Evolutionary conservation across 1,140 invertebrate genomes (phyloP).

Genomic region (Drosophila serrata): DNA sequence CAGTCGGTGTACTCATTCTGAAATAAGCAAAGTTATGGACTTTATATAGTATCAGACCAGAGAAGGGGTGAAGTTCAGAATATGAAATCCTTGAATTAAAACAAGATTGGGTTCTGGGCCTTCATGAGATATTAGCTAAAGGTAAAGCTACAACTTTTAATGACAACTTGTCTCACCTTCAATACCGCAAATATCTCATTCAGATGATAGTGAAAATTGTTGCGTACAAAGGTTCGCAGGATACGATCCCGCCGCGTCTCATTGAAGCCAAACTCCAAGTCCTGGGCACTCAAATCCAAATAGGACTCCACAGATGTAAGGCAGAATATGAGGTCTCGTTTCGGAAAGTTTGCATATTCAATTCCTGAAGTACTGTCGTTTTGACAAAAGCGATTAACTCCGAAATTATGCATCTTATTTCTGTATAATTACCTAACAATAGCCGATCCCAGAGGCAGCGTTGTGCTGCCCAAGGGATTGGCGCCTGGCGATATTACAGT

Average conservation of each 20-base stretch:
- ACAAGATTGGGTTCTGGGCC: no score
- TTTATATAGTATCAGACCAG: neutral
- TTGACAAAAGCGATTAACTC: conserved; percentile 43
- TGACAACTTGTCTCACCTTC: conserved; percentile 85
- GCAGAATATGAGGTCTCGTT: conserved; percentile 91
- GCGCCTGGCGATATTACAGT: conserved; percentile 89
- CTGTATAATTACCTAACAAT: conserved; percentile 75
- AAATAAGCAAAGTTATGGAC: conserved; percentile 10
- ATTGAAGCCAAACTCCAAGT: conserved; percentile 94
- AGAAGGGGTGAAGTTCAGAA: neutral
- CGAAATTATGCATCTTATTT: neutral
- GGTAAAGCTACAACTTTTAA: neutral
- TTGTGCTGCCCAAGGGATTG: conserved; percentile 72
- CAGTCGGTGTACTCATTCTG: conserved; percentile 96
- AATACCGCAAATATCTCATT: conserved; percentile 96
- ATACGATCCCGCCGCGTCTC: conserved; percentile 93
- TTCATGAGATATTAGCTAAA: neutral
- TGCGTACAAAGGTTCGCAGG: conserved; percentile 94
- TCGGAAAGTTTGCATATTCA: conserved; percentile 93
- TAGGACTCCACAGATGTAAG: conserved; percentile 92
- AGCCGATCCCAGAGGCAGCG: conserved; percentile 81
- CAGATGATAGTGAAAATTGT: conserved; percentile 94
- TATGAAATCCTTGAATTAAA: conserved; percentile 1
- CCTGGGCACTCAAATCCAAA: conserved; percentile 91
- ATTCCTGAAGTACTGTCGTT: conserved; percentile 88